These are phyloP conservation scores for Tragelaphus scriptus DNA, from an alignment of 2,113 vertebrate species.

Conservation along the genomic window DNA sequence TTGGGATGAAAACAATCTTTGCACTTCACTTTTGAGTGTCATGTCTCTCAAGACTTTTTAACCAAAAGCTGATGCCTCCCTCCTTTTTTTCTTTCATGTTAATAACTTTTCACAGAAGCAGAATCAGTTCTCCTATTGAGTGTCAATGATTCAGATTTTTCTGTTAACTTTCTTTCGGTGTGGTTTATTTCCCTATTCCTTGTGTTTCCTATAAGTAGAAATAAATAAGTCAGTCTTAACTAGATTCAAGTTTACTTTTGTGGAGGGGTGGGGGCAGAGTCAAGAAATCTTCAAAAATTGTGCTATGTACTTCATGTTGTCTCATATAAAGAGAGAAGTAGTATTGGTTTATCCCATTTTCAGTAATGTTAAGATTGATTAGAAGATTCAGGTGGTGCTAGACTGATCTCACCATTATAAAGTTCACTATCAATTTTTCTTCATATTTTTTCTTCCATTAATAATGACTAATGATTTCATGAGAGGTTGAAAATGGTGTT, in stretches of 20 bases:
- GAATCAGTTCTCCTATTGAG: not conserved
- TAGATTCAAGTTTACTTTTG: not conserved
- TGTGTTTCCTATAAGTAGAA: not conserved
- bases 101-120: not conserved
- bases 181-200: not conserved
- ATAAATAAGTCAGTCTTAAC: not conserved
- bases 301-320: not conserved
- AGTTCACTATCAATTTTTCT: not conserved
- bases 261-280: not conserved
- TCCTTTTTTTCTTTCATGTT: not conserved
- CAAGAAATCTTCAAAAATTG: not conserved
- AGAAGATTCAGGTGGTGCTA: not conserved
- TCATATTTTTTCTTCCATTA: not conserved
- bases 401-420: not conserved
- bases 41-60: not conserved
- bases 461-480: not conserved
- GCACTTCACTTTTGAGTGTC: not conserved
- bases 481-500: not conserved
- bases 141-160: not conserved
- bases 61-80: not conserved
- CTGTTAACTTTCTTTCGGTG: not conserved
- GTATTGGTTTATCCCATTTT: not conserved
- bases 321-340: not conserved
- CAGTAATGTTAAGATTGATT: not conserved
- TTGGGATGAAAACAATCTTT: not conserved